Evolutionary conservation across 2,797 vertebrate genomes (phyloP).

Genomic region (Tiaroga cobitis): DNA sequence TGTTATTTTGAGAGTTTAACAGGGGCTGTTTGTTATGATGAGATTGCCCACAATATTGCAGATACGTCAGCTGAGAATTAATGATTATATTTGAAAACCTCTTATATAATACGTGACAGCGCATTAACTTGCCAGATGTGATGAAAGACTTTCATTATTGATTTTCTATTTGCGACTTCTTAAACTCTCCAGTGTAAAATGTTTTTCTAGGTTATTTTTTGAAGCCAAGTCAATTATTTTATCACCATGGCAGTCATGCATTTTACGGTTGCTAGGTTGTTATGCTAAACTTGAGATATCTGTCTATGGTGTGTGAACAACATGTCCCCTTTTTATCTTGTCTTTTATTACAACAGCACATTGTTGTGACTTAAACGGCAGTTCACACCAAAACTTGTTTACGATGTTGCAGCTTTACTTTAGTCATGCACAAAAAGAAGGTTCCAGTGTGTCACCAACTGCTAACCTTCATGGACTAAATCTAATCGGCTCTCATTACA

Average conservation of each 20-base stretch:
- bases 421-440: constrained; percentile 21
- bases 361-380: constrained; percentile 33
- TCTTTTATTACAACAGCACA: constrained; percentile 24
- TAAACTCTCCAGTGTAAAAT: not conserved
- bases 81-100: constrained; percentile 50
- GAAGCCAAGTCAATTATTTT: constrained; percentile 6
- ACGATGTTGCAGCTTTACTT: not conserved
- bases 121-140: not conserved
- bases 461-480: constrained; percentile 50
- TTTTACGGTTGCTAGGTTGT: not conserved
- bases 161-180: constrained; percentile 2
- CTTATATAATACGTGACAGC: constrained; percentile 30
- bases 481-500: constrained; percentile 74
- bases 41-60: constrained; percentile 26
- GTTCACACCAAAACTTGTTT: constrained; percentile 33
- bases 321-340: constrained; percentile 30
- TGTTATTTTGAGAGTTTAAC: constrained; percentile 1
- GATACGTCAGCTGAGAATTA: constrained; percentile 30
- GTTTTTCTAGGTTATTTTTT: not conserved
- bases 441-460: constrained; percentile 35
- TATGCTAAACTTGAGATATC: constrained; percentile 1
- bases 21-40: constrained; percentile 5
- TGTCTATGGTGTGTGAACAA: constrained; percentile 31
- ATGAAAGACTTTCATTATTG: constrained; percentile 12
- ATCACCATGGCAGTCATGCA: not conserved